These are phyloP conservation scores for Malacoraja senta DNA, from an alignment of 2,797 vertebrate genomes.

Conservation along the genomic window DNA sequence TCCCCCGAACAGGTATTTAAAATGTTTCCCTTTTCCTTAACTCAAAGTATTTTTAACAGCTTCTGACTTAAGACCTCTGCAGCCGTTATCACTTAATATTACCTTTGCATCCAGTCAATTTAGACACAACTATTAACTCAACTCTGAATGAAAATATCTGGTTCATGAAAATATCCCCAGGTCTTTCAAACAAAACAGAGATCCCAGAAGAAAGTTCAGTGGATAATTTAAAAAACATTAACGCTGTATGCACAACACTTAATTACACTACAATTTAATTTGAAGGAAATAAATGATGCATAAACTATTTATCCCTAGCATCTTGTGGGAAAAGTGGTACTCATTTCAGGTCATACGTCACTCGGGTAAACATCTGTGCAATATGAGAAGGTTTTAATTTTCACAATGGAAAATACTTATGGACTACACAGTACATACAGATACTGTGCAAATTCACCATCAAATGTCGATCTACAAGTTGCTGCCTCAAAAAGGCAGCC, in stretches of 20 bases:
- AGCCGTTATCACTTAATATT: background rate
- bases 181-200: background rate
- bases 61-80: background rate
- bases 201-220: no score
- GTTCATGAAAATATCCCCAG: background rate
- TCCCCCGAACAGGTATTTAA: background rate
- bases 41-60: background rate
- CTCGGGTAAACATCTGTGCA: background rate
- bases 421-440: background rate
- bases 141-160: background rate
- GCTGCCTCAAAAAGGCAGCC: no score
- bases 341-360: background rate
- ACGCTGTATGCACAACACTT: background rate
- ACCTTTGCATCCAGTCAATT: background rate
- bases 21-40: background rate
- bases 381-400: background rate
- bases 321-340: background rate
- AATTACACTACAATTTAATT: background rate
- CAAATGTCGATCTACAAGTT: no score
- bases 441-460: no score
- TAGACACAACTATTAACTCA: background rate
- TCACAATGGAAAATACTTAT: background rate
- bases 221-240: background rate
- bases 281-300: background rate
- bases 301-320: background rate